Evolutionary conservation across 2,888 invertebrate genomes (phyloP), one percentile per base, ranked within the genome.

Genomic region (Caenorhabditis angaria): DNA sequence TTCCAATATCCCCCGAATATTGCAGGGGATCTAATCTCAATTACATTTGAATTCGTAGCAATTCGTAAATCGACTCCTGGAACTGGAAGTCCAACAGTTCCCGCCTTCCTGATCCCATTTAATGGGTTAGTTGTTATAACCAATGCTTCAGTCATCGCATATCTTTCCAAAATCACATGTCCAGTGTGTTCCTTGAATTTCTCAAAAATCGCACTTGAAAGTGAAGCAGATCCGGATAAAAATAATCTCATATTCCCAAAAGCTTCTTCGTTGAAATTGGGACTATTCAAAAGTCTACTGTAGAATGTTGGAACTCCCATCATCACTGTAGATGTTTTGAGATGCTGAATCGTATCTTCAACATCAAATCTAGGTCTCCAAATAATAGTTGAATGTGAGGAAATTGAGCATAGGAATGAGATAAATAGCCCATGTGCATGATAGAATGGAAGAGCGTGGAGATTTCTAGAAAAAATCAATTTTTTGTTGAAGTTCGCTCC

Each of bases 1-100:
- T 92, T 92, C 92, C 92, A 94, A 88, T 95, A 95, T 81, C 92
- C 92, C 82, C 70, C 76, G 87, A 93, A 93, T 18, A 93, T 91
- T 79, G 89, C 91, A 54, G 65, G 61, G 18, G 78, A 74, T 58
- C 80, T 80, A 54, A 80, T 80, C 63, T 85, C 85, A 28, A 85
- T 78, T 25, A 80, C 82, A 29, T 79, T n/a, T n/a, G n/a, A 77
- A 28, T 76, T 73, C 14, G 76, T 63, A 8, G 76, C 74, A 41
- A 87, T 66, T 47, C 87, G 75, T 28, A 82, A 78, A 65, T 83
- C 62, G 1, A 82, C 64, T 48, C 65, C 65, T 27, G 54, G 0
- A 70, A 95, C 90, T 0, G 94, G 94, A 10, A 89, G 88, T 5
- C 95, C 95, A 56, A 95, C 94, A 1, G 83, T 80, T n/a, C 87